A percentile compares a stretch with the other conserved stretches of the same genome.
These are phyloP conservation scores for Ciona savignyi DNA, from an alignment of 23 tunicate species.

Conservation along the genomic window DNA sequence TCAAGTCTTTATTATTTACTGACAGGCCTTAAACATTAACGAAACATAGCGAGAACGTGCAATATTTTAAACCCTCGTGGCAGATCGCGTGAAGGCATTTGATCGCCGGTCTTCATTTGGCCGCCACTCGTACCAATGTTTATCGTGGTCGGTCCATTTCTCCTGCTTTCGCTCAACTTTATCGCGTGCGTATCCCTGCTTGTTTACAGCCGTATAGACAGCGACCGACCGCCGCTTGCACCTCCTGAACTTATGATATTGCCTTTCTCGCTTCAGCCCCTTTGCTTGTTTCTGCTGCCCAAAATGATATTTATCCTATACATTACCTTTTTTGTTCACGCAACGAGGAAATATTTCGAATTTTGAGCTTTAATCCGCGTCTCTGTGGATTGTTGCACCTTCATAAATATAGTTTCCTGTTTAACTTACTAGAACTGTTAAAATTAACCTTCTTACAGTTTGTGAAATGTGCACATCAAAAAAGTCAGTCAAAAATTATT, in stretches of 20 bases:
- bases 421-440: too few species aligned
- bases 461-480: too few species aligned
- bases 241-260: background rate
- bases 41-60: too few species aligned
- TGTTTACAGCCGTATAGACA: background rate
- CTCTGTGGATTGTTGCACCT: too few species aligned
- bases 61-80: background rate
- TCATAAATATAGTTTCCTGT: too few species aligned
- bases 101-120: background rate
- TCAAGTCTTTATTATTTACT: background rate
- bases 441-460: too few species aligned
- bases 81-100: background rate
- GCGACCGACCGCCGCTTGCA: background rate
- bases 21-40: background rate
- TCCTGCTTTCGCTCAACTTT: background rate
- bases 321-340: too few species aligned
- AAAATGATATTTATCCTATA: too few species aligned
- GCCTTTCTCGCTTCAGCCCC: background rate
- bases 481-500: too few species aligned
- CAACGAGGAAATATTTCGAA: too few species aligned
- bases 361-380: too few species aligned
- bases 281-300: too few species aligned
- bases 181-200: slow-evolving; percentile 1
- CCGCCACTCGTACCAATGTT: background rate
- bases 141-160: background rate